These are phyloP conservation scores for Seira ritae DNA, from an alignment of 2,888 invertebrate genomes.

Conservation along the genomic window DNA sequence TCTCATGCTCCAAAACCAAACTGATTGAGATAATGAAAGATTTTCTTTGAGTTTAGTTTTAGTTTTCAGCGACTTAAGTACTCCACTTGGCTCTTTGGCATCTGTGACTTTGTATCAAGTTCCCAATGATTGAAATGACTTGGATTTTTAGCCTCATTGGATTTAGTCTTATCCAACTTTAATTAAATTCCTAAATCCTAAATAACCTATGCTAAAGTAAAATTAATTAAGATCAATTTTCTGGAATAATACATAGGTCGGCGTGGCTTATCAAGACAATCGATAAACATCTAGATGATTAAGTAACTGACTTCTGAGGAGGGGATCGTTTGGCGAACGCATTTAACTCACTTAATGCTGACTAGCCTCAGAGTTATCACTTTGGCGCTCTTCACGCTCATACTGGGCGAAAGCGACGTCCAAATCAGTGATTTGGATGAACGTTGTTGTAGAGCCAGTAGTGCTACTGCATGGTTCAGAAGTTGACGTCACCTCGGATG, in stretches of 20 bases:
- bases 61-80: too few relatives aligned
- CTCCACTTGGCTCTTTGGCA: too few relatives aligned
- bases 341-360: not conserved
- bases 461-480: conserved; percentile 54
- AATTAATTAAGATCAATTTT: too few relatives aligned
- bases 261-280: not conserved
- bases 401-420: conserved; percentile 44
- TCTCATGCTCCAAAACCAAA: too few relatives aligned
- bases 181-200: too few relatives aligned
- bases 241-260: not conserved
- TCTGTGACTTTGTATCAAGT: too few relatives aligned
- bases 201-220: too few relatives aligned
- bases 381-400: conserved; percentile 40
- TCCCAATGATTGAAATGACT: too few relatives aligned
- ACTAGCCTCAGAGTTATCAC: conserved; percentile 43
- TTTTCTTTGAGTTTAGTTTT: too few relatives aligned
- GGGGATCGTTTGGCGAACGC: not conserved
- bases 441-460: conserved; percentile 55
- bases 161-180: too few relatives aligned
- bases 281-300: not conserved
- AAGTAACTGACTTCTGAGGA: not conserved
- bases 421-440: conserved; percentile 52
- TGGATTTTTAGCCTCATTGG: too few relatives aligned
- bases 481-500: not conserved
- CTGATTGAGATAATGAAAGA: too few relatives aligned